These are phyloP conservation scores for Limonius californicus DNA, from an alignment of 1,140 invertebrate species.

Conservation along the genomic window DNA sequence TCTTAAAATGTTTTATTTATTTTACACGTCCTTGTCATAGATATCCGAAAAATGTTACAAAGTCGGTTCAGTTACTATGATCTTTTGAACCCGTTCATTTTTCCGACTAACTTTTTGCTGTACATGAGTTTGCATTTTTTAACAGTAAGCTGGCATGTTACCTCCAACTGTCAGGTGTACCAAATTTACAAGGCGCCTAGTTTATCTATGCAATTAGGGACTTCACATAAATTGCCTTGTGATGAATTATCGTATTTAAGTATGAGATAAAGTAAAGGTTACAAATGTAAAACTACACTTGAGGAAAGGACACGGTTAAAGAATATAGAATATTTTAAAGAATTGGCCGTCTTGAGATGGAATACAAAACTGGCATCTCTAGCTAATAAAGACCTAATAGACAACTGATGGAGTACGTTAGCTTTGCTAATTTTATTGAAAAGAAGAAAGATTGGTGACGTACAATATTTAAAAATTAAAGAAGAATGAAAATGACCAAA, in stretches of 20 bases:
- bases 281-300: not conserved
- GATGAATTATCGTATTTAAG: too few relatives aligned
- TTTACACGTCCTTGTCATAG: too few relatives aligned
- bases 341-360: slow-evolving; percentile 1
- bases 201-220: too few relatives aligned
- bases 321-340: slow-evolving; percentile 13
- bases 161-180: not conserved
- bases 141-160: too few relatives aligned
- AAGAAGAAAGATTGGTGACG: slow-evolving; percentile 31
- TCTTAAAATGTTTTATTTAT: too few relatives aligned
- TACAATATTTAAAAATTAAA: slow-evolving; percentile 32
- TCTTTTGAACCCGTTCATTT: too few relatives aligned
- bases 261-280: not conserved
- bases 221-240: too few relatives aligned
- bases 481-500: slow-evolving; percentile 26
- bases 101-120: too few relatives aligned
- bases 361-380: slow-evolving; percentile 7
- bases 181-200: not conserved
- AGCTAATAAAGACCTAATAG: slow-evolving; percentile 10
- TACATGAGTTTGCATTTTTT: too few relatives aligned
- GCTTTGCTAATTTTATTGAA: slow-evolving; percentile 31
- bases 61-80: too few relatives aligned
- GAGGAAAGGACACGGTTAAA: not conserved
- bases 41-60: too few relatives aligned
- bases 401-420: slow-evolving; percentile 19